phyloP scores from a whole-genome alignment of 64 coral and sea anemone genomes.

The Montipora cactus region DNA sequence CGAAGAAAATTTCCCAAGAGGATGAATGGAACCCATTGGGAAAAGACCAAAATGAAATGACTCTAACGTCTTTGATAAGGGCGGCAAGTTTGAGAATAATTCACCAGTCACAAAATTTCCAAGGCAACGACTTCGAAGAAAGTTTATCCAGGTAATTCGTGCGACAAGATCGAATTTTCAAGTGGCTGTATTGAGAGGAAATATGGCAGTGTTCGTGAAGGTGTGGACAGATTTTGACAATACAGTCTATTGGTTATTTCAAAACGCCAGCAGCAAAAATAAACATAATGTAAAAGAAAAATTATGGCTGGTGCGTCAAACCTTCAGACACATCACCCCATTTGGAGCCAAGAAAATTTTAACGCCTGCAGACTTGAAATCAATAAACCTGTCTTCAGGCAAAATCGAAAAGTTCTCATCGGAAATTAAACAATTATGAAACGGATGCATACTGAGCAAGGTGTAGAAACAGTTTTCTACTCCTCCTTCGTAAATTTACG shows the following conservation, averaged over 20 bases:
- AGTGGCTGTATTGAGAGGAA: not conserved
- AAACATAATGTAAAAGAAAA: not conserved
- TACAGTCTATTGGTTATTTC: conserved; percentile 16
- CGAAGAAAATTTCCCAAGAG: conserved; percentile 13
- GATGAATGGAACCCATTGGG: not conserved
- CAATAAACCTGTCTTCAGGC: not conserved
- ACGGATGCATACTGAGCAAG: conserved; percentile 10
- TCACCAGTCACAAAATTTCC: too few relatives aligned
- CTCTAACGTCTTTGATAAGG: not conserved
- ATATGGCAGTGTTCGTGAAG: not conserved
- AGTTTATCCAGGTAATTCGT: not conserved
- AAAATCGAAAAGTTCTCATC: not conserved
- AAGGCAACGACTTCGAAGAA: not conserved
- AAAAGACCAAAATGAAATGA: not conserved
- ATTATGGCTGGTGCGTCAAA: not conserved
- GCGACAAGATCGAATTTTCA: not conserved
- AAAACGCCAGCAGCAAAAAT: not conserved
- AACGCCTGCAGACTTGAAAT: not conserved
- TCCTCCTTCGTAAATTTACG: not conserved
- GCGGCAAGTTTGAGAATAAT: too few relatives aligned
- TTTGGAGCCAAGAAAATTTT: not conserved
- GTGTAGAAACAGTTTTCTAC: not conserved
- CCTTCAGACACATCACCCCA: not conserved
- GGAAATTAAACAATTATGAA: conserved; percentile 4
- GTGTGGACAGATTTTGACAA: not conserved